phyloP scores from a whole-genome alignment of 2,113 vertebrate genomes.

The Menura novaehollandiae region DNA sequence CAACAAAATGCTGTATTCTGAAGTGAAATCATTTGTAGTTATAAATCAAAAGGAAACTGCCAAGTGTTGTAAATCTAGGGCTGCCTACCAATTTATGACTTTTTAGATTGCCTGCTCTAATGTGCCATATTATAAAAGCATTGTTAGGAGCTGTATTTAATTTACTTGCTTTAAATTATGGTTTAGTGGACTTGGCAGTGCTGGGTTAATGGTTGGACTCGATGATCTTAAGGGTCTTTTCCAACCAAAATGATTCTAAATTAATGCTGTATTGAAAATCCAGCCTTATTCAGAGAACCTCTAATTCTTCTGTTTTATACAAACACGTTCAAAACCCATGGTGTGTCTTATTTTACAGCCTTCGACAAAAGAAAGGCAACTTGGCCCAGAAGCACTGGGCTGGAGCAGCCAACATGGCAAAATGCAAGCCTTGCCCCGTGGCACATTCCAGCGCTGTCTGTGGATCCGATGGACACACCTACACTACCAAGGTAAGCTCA shows the following conservation, averaged over 20 bases:
- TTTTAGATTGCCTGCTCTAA: neutral
- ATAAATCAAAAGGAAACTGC: constrained; percentile 1
- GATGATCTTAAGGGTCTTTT: neutral
- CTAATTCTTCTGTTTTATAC: neutral
- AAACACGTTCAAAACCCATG: neutral
- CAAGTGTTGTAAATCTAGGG: neutral
- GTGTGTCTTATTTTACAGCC: neutral
- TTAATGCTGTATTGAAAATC: neutral
- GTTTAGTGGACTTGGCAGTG: neutral
- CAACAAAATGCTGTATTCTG: neutral
- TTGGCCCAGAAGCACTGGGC: constrained; percentile 79
- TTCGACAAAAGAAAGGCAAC: constrained; percentile 76
- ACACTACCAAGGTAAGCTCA: constrained; percentile 77
- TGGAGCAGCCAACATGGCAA: constrained; percentile 75
- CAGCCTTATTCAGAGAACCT: neutral
- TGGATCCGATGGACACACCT: constrained; percentile 87
- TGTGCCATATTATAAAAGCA: neutral
- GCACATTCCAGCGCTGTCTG: constrained; percentile 69
- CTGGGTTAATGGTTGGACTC: neutral
- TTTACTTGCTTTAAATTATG: neutral
- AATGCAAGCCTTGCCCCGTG: constrained; percentile 82
- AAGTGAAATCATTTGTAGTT: neutral
- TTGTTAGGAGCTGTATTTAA: neutral
- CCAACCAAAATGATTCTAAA: neutral
- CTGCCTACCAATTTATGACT: neutral